Base-by-base conservation (phyloP, 2,113 vertebrate species). In the Bubo scandiacus region DNA sequence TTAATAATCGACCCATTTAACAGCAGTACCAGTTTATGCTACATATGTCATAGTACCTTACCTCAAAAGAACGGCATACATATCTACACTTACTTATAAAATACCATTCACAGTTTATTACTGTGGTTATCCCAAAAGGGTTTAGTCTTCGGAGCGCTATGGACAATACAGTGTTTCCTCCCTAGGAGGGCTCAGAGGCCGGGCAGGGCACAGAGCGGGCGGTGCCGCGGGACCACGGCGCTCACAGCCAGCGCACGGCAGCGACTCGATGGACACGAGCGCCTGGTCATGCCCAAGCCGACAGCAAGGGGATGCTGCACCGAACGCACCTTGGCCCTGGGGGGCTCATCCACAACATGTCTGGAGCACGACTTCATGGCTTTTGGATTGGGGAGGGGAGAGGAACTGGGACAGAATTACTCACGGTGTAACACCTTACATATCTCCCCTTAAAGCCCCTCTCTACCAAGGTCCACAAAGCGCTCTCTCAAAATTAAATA, bases 1-100 rank as follows among this genome's bases (percentile, higher is more conserved):
- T 97, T 96, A 98, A 97, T 98, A 96, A 97, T 98, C 97, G 97
- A 98, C 98, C 97, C 98, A 98, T 98, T 98, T 97, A 94, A 97
- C 98, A 98, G 98, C 98, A 98, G 98, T 96, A 98, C 98, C 98
- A 98, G 97, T 98, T 98, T 99, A 99, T 98, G 98, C 99, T 99
- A 99, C 99, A 98, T 98, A 98, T 97, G 96, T 98, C 97, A 96
- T 95, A 97, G 97, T 97, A 98, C 94, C 97, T 97, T 97, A 97
- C 96, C 98, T 97, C 93, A 80, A 98, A 96, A 98, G 97, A 98
- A 98, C 89, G 52, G 93, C 96, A 45, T 94, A 97, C 97, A 3
- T 97, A 98, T 97, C 97, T 98, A 97, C 92, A 98, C 97, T 88
- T 49, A 98, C 65, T 96, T 97, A 97, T 88, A 98, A 98, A 98